Evolutionary conservation across 2,113 vertebrate genomes (phyloP).

Genomic region (Emydura subglobosa): DNA sequence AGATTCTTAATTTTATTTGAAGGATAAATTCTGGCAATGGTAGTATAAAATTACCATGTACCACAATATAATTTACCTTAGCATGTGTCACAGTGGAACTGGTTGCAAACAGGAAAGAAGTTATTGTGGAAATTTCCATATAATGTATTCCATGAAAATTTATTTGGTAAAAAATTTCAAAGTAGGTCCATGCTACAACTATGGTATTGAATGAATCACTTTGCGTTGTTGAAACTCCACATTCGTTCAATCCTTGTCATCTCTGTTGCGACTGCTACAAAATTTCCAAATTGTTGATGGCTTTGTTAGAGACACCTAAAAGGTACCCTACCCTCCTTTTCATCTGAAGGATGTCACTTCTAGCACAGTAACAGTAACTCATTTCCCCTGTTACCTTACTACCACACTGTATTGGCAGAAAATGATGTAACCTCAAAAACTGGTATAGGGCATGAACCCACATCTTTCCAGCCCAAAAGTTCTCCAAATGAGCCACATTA

Average conservation of each 20-base stretch:
- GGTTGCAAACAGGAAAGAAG: background rate
- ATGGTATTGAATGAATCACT: background rate
- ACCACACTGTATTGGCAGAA: fast-evolving
- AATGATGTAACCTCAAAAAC: background rate
- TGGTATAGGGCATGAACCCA: background rate
- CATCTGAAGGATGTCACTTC: background rate
- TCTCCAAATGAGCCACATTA: background rate
- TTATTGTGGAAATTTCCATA: background rate
- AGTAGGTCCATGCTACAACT: background rate
- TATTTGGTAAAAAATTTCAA: background rate
- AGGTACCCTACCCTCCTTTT: background rate
- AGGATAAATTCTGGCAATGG: background rate
- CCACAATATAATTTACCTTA: background rate
- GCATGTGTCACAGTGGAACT: background rate
- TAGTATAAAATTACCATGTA: background rate
- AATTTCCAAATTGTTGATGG: background rate
- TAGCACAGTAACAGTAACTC: background rate
- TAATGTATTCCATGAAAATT: background rate
- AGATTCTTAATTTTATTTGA: background rate
- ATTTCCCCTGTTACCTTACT: background rate
- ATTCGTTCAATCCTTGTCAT: background rate
- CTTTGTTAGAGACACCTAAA: background rate
- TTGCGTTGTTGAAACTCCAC: fast-evolving
- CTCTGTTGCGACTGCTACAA: background rate
- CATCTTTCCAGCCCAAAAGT: background rate